These are phyloP conservation scores for Pachyramphus minor DNA, from an alignment of 2,113 vertebrate genomes.

Conservation along the genomic window DNA sequence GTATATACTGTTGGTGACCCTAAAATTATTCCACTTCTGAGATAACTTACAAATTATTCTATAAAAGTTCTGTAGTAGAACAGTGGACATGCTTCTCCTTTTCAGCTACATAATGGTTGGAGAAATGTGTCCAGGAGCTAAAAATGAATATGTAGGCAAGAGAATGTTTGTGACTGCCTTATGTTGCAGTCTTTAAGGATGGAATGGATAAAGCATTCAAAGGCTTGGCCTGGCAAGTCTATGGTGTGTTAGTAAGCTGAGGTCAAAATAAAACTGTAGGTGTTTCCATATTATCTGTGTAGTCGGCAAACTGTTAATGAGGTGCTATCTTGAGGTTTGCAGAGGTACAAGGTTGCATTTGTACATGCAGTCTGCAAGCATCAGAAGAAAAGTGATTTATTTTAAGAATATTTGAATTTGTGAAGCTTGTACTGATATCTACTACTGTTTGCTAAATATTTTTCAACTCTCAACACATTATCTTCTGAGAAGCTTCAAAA, in stretches of 20 bases:
- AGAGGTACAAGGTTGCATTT: neutral
- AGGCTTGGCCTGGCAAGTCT: neutral
- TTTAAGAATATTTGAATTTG: neutral
- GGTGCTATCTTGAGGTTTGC: neutral
- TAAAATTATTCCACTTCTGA: neutral
- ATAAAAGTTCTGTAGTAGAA: neutral
- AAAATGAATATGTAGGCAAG: neutral
- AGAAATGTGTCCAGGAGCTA: neutral
- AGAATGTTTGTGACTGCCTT: neutral
- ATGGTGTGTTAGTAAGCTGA: neutral
- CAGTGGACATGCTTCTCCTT: neutral
- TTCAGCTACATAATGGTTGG: neutral
- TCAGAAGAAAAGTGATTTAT: neutral
- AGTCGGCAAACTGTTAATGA: neutral
- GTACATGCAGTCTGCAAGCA: neutral
- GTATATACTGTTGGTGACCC: neutral
- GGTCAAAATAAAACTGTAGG: neutral
- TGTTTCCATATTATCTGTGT: neutral
- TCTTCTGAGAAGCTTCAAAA: neutral
- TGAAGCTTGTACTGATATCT: neutral
- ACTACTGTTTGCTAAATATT: neutral
- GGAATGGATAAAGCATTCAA: fast-evolving
- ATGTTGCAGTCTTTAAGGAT: neutral
- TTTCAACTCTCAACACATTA: neutral
- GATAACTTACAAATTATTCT: neutral